Conservation (phyloP, 2,797 vertebrate genomes). For the Cuculus canorus region DNA sequence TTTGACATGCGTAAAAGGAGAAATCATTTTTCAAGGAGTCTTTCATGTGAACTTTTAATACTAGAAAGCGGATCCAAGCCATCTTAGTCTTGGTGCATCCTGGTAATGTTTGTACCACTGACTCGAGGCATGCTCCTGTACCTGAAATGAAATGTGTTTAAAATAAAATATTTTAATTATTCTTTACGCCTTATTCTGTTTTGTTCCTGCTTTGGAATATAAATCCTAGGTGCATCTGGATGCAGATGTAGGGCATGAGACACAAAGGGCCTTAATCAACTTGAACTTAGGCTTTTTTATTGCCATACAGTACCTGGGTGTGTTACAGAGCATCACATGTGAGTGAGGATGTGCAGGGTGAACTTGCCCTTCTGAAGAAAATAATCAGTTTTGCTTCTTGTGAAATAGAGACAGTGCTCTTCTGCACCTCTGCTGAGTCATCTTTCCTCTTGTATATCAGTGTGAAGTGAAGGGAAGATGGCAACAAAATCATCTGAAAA, state of each 20-base stretch:
- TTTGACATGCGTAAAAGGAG: background rate
- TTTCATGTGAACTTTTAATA: background rate
- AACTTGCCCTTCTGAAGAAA: background rate
- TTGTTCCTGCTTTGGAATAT: background rate
- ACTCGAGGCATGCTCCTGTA: background rate
- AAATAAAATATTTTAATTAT: background rate
- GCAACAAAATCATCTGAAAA: background rate
- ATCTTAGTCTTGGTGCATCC: background rate
- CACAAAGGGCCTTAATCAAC: background rate
- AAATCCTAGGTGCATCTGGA: background rate
- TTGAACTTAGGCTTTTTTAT: background rate
- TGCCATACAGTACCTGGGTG: background rate
- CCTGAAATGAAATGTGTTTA: background rate
- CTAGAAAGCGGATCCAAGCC: background rate
- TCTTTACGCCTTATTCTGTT: no score
- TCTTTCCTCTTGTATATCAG: background rate
- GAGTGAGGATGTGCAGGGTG: background rate
- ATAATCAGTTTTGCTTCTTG: background rate
- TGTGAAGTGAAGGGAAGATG: background rate
- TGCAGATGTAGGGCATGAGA: background rate
- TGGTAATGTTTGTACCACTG: background rate
- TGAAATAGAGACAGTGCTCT: background rate
- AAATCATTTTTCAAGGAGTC: background rate
- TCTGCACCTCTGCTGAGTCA: background rate
- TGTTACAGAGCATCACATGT: rapidly evolving